These are phyloP conservation scores for Escarpia spicata DNA, from an alignment of 2,888 invertebrate genomes.

Conservation along the genomic window DNA sequence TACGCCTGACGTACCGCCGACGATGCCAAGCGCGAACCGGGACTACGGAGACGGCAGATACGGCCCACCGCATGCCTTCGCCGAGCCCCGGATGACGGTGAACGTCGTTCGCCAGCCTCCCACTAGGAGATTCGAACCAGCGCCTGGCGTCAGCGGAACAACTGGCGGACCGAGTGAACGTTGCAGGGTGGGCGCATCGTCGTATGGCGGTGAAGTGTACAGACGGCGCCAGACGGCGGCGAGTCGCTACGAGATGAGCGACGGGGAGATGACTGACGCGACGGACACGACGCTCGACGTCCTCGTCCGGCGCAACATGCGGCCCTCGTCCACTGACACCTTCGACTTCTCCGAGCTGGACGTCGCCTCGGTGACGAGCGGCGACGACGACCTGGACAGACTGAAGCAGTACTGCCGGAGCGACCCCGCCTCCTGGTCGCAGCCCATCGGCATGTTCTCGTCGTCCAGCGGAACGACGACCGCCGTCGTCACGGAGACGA, in stretches of 20 bases:
- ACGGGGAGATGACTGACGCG: constrained; percentile 42
- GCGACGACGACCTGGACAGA: background rate
- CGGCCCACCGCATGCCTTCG: background rate
- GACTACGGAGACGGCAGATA: background rate
- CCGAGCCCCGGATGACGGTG: background rate
- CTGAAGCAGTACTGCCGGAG: background rate
- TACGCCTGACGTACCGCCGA: too few species aligned
- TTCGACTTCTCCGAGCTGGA: constrained; percentile 36
- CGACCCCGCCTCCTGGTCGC: background rate
- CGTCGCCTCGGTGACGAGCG: background rate
- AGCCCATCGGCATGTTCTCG: background rate
- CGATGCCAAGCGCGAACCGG: background rate
- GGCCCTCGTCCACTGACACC: constrained; percentile 35
- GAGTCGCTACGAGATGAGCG: constrained; percentile 34
- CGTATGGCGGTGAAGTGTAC: background rate
- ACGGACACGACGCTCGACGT: constrained; percentile 41
- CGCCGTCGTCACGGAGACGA: background rate
- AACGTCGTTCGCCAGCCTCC: background rate
- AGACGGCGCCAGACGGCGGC: constrained; percentile 8
- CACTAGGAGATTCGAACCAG: background rate
- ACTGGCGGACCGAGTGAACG: background rate
- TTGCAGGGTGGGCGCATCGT: background rate
- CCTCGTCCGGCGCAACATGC: constrained; percentile 30
- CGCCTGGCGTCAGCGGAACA: background rate
- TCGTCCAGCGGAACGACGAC: background rate